Conservation (phyloP, 2,113 vertebrate species). For the Pteropus alecto region DNA sequence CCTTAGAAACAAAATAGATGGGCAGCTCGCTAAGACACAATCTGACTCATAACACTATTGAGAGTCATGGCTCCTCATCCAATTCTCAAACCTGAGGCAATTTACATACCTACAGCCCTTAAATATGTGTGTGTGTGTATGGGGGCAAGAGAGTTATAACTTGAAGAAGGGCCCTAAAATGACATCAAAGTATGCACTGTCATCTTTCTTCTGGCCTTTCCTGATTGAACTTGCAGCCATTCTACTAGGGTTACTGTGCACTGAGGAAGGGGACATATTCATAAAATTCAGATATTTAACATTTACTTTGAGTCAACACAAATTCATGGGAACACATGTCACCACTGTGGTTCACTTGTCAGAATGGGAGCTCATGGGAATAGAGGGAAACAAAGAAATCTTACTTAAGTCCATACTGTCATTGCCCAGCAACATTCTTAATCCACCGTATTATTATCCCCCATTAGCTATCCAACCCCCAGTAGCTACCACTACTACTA, state of each 20-base stretch:
- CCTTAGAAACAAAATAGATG: not conserved
- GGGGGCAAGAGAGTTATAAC: not conserved
- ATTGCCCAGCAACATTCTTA: not conserved
- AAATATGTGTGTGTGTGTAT: not conserved
- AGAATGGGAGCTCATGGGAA: not conserved
- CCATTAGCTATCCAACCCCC: not conserved
- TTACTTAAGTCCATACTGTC: not conserved
- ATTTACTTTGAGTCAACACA: not conserved
- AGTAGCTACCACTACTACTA: not conserved
- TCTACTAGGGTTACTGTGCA: not conserved
- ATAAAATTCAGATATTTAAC: not conserved
- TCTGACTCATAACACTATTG: not conserved
- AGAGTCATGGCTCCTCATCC: not conserved
- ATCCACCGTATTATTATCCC: not conserved
- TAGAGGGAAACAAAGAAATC: not conserved
- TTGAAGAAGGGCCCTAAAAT: not conserved
- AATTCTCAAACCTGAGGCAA: not conserved
- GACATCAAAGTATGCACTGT: not conserved
- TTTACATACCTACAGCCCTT: not conserved
- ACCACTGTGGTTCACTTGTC: not conserved
- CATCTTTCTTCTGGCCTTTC: not conserved
- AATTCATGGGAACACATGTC: not conserved
- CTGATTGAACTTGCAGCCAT: not conserved
- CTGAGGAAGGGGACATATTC: not conserved
- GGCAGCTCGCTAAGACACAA: not conserved